Evolutionary conservation across 2,113 vertebrate species (phyloP).

Genomic region (Eudyptes chrysolophus): DNA sequence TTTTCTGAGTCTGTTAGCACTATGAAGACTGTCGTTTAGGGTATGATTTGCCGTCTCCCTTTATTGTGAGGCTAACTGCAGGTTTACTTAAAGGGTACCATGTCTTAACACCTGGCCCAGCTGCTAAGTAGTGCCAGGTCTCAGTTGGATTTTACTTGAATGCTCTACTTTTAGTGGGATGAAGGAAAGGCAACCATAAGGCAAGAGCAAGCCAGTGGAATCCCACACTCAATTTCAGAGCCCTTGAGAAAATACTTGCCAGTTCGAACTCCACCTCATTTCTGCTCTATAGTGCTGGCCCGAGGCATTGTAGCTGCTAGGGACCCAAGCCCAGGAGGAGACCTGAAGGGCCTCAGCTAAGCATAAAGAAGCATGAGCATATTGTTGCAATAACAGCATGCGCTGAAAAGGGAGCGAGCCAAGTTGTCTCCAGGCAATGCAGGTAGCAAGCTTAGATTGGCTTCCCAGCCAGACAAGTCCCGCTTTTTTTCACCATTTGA

Average conservation of each 20-base stretch:
- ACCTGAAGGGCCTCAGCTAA: constrained; percentile 67
- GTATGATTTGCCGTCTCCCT: neutral
- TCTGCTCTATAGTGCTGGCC: constrained; percentile 62
- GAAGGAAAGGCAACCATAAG: constrained; percentile 13
- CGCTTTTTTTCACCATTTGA: constrained; percentile 24
- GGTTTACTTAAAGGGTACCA: neutral
- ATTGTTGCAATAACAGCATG: constrained; percentile 29
- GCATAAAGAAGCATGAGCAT: constrained; percentile 36
- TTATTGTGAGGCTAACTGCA: neutral
- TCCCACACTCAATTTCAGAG: constrained; percentile 53
- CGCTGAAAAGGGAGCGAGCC: constrained; percentile 6
- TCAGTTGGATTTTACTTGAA: constrained; percentile 28
- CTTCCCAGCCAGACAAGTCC: constrained; percentile 48
- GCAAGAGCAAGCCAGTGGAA: constrained; percentile 17
- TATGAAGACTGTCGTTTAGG: neutral
- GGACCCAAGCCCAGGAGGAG: constrained; percentile 66
- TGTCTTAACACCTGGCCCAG: constrained; percentile 14
- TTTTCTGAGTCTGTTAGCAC: neutral
- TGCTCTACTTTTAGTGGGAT: constrained; percentile 13
- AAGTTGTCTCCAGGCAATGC: constrained; percentile 50
- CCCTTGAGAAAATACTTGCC: constrained; percentile 69
- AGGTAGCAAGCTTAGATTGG: constrained; percentile 15
- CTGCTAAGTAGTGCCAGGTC: neutral
- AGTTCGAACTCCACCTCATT: constrained; percentile 50
- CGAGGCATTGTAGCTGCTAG: constrained; percentile 63